Conservation (phyloP, 2,797 vertebrate genomes). For the Poeciliopsis presidionis region DNA sequence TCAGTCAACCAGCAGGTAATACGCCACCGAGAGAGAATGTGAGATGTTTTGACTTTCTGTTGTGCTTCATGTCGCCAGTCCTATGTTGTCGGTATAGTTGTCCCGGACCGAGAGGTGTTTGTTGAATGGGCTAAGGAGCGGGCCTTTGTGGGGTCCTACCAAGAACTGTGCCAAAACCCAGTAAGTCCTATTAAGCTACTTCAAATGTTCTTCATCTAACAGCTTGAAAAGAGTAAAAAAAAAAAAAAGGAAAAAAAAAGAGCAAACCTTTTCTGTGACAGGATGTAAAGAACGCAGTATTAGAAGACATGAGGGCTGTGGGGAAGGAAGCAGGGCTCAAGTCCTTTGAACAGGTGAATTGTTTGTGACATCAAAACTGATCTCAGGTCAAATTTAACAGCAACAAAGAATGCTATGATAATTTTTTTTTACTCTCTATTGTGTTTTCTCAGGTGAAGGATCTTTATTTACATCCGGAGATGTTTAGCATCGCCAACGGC, state of each 20-base stretch:
- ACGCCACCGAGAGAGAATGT: fast-evolving
- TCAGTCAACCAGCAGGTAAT: background rate
- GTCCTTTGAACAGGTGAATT: constrained; percentile 83
- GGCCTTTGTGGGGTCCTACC: constrained; percentile 77
- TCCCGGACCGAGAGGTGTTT: constrained; percentile 83
- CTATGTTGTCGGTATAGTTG: constrained; percentile 79
- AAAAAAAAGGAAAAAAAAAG: background rate
- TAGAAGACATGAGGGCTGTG: constrained; percentile 79
- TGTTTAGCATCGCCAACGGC: constrained; percentile 82
- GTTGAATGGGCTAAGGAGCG: constrained; percentile 76
- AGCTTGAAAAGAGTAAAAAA: background rate
- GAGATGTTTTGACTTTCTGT: background rate
- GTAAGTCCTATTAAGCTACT: constrained; percentile 45
- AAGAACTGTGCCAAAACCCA: constrained; percentile 83
- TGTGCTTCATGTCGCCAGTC: constrained; percentile 65
- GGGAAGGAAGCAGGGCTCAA: constrained; percentile 82
- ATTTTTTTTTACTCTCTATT: background rate
- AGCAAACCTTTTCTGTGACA: constrained; percentile 37
- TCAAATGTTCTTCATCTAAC: background rate
- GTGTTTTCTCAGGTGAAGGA: constrained; percentile 75
- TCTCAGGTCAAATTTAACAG: background rate
- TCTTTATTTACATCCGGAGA: constrained; percentile 79
- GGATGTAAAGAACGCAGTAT: constrained; percentile 79
- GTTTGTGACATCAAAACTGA: background rate
- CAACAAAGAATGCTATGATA: background rate